phyloP scores from a whole-genome alignment of 2,113 vertebrate species.

The Mirounga angustirostris region DNA sequence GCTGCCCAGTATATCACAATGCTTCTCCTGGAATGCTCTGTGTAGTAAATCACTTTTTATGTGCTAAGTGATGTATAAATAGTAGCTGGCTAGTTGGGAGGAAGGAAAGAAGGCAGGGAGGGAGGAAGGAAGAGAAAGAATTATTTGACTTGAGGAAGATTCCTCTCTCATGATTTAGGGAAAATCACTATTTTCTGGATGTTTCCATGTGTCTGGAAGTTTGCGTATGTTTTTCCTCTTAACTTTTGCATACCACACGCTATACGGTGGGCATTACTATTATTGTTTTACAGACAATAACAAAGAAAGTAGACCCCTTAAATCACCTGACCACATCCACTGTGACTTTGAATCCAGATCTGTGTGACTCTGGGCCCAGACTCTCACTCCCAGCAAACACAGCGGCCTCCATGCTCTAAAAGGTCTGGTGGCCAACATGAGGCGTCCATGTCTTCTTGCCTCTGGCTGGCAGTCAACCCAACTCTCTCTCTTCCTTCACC shows the following conservation, averaged over 20 bases:
- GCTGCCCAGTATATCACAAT: neutral
- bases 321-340: neutral
- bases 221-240: neutral
- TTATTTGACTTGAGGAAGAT: neutral
- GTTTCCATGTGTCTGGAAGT: neutral
- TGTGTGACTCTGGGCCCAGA: neutral
- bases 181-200: neutral
- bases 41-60: neutral
- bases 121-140: neutral
- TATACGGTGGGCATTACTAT: neutral
- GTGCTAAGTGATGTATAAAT: neutral
- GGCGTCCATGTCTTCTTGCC: neutral
- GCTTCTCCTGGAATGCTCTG: neutral
- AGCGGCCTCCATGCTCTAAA: neutral
- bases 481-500: neutral
- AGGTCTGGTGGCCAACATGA: neutral
- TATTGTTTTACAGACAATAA: neutral
- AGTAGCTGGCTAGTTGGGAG: neutral
- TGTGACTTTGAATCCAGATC: neutral
- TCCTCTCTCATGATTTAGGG: neutral
- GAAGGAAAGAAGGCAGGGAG: neutral
- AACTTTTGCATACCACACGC: neutral
- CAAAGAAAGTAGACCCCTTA: neutral
- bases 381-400: neutral
- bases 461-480: neutral